Base-by-base conservation (phyloP, 2,797 vertebrate species). In the Hybognathus amarus region DNA sequence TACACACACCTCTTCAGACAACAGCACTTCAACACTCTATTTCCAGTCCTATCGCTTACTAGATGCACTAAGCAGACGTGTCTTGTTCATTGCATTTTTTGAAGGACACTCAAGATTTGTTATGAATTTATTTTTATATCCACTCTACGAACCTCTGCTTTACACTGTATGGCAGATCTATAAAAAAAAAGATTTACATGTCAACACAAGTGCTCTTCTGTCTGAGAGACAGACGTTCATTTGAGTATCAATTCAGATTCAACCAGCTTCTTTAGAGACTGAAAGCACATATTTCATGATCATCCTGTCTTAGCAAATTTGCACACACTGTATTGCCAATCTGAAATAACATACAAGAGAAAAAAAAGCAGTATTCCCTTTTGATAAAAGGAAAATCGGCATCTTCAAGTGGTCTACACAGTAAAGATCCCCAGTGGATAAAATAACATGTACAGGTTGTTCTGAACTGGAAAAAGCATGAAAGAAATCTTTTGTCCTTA, bases 401-500 rank as follows among this genome's bases (percentile, higher is more conserved):
- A 42, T 77, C n/a, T 61, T 77, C 79, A 61, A 61, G 52, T 59
- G 67, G 52, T 33, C 52, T 10, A 42, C 63, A 67, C 71, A 52
- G 71, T 27, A 67, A 75, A 82, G 7, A 30, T 67, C 24, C n/a
- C 69, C 80, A 63, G 17, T 3, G 47, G 64, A 82, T 18, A 22
- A 67, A 54, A 20, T 75, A 54, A 56, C 61, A 63, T 0, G 30
- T 42, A 73, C n/a, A 24, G 24, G 24, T n/a, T 74, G 20, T 30
- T 40, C 64, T 5, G 40, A 50, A 56, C 33, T 13, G 33, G 52
- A 83, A 45, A 83, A 82, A 54, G 45, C 64, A 67, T 42, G 71
- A 33, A 83, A 67, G 61, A 68, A 76, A 76, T 83, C 36, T 76
- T 83, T 76, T 67, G 67, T 79, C 80, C 80, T 74, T 36, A 77